Percentiles rank a stretch among this genome's conserved stretches.
These are phyloP conservation scores for Meta bourneti DNA, from an alignment of 2,888 invertebrate species.

Conservation along the genomic window DNA sequence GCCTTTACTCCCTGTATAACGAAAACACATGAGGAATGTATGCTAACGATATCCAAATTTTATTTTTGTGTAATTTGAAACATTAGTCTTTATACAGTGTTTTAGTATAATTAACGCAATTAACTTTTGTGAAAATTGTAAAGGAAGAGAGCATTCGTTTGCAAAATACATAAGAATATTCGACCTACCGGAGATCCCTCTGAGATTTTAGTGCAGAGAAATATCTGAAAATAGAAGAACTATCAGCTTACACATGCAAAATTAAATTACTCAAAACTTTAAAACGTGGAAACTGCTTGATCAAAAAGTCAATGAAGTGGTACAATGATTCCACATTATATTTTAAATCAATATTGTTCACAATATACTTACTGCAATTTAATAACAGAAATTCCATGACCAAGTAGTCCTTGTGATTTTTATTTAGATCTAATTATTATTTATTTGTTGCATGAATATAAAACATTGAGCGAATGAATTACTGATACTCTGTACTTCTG, in stretches of 20 bases:
- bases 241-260: background rate
- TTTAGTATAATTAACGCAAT: too few species aligned
- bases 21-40: too few species aligned
- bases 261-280: background rate
- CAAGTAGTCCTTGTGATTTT: background rate
- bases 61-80: too few species aligned
- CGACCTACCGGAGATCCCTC: background rate
- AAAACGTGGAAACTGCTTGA: background rate
- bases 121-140: too few species aligned
- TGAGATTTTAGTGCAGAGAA: background rate
- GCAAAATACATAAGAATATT: background rate
- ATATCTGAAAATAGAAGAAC: background rate
- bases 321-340: background rate
- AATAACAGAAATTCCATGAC: background rate
- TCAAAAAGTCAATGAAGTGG: background rate
- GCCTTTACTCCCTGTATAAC: too few species aligned
- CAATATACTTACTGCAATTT: background rate
- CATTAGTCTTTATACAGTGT: too few species aligned
- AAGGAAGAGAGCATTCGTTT: too few species aligned
- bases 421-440: too few species aligned
- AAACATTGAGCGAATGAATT: too few species aligned
- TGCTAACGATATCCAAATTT: too few species aligned
- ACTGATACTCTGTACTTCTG: too few species aligned
- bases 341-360: background rate
- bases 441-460: too few species aligned